phyloP scores from a whole-genome alignment of 2,797 vertebrate genomes.

The Leuciscus waleckii region DNA sequence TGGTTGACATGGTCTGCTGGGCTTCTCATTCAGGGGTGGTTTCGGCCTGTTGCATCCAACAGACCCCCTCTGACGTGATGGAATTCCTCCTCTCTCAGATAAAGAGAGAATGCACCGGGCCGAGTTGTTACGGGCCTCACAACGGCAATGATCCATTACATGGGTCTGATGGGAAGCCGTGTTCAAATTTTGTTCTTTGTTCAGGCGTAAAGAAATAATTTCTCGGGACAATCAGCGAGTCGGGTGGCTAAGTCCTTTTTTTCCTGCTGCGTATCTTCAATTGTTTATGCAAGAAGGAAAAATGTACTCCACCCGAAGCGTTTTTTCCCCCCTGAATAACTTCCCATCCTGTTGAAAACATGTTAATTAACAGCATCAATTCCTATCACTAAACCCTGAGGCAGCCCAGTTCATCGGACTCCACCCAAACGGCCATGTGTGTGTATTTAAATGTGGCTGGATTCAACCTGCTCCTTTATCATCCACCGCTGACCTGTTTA shows the following conservation, averaged over 20 bases:
- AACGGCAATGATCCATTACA: constrained; percentile 50
- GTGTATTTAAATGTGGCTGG: constrained; percentile 59
- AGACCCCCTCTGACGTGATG: constrained; percentile 73
- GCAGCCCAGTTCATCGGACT: constrained; percentile 61
- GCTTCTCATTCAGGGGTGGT: constrained; percentile 74
- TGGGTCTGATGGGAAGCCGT: constrained; percentile 44
- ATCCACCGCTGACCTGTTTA: constrained; percentile 68
- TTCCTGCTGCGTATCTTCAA: neutral
- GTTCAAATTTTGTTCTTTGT: constrained; percentile 57
- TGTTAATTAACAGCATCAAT: constrained; percentile 75
- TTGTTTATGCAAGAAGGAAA: constrained; percentile 57
- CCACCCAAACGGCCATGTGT: constrained; percentile 32
- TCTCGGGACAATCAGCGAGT: constrained; percentile 20
- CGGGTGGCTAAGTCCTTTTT: constrained; percentile 13
- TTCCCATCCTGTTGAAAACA: constrained; percentile 69
- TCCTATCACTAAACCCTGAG: constrained; percentile 69
- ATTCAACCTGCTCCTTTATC: constrained; percentile 72
- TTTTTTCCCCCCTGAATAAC: constrained; percentile 47
- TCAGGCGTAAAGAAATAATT: constrained; percentile 28
- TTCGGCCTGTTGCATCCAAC: constrained; percentile 73
- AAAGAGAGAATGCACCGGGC: constrained; percentile 62
- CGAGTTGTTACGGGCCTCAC: constrained; percentile 53
- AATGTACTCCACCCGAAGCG: neutral
- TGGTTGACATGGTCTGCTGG: constrained; percentile 73
- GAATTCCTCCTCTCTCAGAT: constrained; percentile 73